A percentile compares a stretch with the other conserved stretches of the same genome.
Conservation (phyloP, 1,140 invertebrate genomes). For the Bombus superbus region DNA sequence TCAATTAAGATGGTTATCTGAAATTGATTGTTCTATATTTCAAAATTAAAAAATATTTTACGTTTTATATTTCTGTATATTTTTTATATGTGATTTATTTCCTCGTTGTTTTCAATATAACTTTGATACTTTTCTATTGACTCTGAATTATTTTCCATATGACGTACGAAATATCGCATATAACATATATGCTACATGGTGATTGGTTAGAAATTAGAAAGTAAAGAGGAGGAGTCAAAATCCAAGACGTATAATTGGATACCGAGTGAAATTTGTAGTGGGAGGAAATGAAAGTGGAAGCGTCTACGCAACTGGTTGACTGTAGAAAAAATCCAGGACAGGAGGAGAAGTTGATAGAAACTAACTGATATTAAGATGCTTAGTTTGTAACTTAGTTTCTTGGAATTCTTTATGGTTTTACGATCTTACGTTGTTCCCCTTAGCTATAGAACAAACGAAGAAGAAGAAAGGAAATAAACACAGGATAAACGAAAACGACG, state of each 20-base stretch:
- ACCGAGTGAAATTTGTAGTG: not conserved
- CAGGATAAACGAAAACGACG: not conserved
- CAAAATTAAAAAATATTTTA: too few species aligned
- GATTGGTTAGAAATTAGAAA: slow-evolving; percentile 3
- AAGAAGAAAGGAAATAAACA: not conserved
- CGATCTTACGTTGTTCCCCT: not conserved
- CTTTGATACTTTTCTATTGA: too few species aligned
- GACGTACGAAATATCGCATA: too few species aligned
- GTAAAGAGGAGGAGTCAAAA: slow-evolving; percentile 2
- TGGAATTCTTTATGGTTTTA: too few species aligned
- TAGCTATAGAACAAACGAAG: not conserved
- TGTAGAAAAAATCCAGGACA: not conserved
- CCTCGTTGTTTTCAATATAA: too few species aligned
- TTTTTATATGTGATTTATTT: too few species aligned
- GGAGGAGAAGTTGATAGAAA: not conserved
- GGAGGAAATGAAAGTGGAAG: not conserved
- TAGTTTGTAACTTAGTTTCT: too few species aligned
- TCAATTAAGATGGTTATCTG: too few species aligned
- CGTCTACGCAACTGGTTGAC: not conserved
- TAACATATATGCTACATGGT: not conserved
- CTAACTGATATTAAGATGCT: too few species aligned
- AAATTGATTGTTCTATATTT: too few species aligned
- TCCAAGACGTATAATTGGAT: not conserved
- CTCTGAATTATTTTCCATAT: too few species aligned
- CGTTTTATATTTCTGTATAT: too few species aligned